Evolutionary conservation across 2,113 vertebrate species (phyloP).

Genomic region (Pangasianodon hypophthalmus): DNA sequence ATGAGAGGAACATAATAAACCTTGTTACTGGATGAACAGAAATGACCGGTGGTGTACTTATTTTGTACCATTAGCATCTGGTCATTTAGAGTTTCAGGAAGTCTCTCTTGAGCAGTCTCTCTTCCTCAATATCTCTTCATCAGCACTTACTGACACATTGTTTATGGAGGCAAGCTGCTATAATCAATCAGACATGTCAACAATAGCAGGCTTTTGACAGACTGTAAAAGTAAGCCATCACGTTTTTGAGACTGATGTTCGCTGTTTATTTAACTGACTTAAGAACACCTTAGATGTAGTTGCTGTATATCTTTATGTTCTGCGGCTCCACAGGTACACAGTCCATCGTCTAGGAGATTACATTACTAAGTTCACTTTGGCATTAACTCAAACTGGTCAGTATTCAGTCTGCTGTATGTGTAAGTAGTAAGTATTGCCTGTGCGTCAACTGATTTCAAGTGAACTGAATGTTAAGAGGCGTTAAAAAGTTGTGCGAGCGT

Average conservation of each 20-base stretch:
- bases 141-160: background rate
- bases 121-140: background rate
- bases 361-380: background rate
- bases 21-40: background rate
- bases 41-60: background rate
- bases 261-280: conserved; percentile 36
- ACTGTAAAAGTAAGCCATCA: background rate
- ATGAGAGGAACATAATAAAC: background rate
- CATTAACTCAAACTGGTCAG: background rate
- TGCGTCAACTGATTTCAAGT: background rate
- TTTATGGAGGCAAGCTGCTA: background rate
- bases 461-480: background rate
- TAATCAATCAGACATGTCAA: background rate
- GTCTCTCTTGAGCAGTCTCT: background rate
- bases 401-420: too few species aligned
- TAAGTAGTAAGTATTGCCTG: background rate
- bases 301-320: background rate
- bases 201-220: background rate
- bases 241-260: background rate
- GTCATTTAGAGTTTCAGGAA: background rate
- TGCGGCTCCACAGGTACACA: background rate
- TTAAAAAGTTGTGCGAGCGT: background rate
- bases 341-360: background rate
- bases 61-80: background rate
- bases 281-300: background rate